Evolutionary conservation across 2,113 vertebrate genomes (phyloP).

Genomic region (Anoplopoma fimbria): DNA sequence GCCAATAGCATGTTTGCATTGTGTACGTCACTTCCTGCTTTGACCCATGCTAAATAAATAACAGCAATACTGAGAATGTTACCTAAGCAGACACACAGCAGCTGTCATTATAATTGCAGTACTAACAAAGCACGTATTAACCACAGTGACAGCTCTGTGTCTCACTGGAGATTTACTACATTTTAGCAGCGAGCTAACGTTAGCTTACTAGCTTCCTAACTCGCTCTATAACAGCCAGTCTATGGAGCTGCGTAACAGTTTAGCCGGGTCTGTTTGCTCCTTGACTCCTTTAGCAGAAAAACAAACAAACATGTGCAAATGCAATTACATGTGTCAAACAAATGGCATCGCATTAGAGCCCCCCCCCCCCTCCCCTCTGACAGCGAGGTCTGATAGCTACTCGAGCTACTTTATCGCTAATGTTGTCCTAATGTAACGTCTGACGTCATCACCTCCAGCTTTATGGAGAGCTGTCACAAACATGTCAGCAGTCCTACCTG

Average conservation of each 20-base stretch:
- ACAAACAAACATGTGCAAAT: neutral
- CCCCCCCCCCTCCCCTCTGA: neutral
- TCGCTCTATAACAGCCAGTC: neutral
- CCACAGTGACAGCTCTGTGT: neutral
- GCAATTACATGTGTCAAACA: too few relatives aligned
- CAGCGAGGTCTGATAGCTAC: neutral
- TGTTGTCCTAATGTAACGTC: neutral
- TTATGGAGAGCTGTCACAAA: neutral
- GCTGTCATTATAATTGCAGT: rapidly evolving
- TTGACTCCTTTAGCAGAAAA: neutral
- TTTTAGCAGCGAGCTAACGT: neutral
- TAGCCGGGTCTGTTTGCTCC: neutral
- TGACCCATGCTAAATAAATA: neutral
- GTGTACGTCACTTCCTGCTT: constrained; percentile 41
- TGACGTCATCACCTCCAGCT: neutral
- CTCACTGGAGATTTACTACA: rapidly evolving
- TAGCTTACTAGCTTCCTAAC: neutral
- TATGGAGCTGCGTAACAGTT: neutral
- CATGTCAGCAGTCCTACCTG: neutral
- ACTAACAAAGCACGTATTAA: neutral
- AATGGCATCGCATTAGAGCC: too few relatives aligned
- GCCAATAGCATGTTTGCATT: constrained; percentile 37
- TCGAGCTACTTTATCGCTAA: neutral
- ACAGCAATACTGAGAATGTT: neutral
- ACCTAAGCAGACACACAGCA: neutral